Conservation (phyloP, 2,113 vertebrate genomes). For the Synodontis membranacea region DNA sequence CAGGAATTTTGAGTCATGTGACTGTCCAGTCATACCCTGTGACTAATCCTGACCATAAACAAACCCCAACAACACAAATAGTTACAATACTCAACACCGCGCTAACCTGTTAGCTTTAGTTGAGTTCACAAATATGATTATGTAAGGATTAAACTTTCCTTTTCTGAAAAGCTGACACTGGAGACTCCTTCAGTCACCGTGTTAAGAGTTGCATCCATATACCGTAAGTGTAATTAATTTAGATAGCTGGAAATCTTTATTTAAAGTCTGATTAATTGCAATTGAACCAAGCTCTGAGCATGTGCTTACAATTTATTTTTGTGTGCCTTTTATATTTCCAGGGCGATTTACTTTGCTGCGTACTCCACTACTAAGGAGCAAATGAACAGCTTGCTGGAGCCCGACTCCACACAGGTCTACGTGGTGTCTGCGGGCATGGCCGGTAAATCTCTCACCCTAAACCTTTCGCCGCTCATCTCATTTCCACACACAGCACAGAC, state of each 20-base stretch:
- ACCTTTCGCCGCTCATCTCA: not conserved
- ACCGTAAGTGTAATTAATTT: no score
- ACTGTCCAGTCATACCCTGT: not conserved
- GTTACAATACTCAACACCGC: no score
- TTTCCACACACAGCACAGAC: not conserved
- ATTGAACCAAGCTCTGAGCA: not conserved
- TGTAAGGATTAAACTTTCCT: not conserved
- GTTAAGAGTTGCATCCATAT: no score
- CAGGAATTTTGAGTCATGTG: not conserved
- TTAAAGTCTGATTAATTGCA: not conserved
- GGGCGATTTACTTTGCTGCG: constrained; percentile 97
- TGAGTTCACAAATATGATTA: not conserved
- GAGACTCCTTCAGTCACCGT: no score
- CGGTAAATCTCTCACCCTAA: constrained; percentile 75
- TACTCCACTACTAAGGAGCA: constrained; percentile 95
- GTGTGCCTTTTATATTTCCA: constrained; percentile 55
- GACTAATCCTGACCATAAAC: not conserved
- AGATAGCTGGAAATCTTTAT: no score
- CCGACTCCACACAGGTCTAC: constrained; percentile 93
- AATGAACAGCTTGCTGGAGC: constrained; percentile 84
- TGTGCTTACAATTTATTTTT: not conserved
- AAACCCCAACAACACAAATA: no score
- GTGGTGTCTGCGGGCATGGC: constrained; percentile 93
- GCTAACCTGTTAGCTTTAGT: not conserved
- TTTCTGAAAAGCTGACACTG: no score